These are phyloP conservation scores for Coilia nasus DNA, from an alignment of 2,797 vertebrate species.

Conservation along the genomic window DNA sequence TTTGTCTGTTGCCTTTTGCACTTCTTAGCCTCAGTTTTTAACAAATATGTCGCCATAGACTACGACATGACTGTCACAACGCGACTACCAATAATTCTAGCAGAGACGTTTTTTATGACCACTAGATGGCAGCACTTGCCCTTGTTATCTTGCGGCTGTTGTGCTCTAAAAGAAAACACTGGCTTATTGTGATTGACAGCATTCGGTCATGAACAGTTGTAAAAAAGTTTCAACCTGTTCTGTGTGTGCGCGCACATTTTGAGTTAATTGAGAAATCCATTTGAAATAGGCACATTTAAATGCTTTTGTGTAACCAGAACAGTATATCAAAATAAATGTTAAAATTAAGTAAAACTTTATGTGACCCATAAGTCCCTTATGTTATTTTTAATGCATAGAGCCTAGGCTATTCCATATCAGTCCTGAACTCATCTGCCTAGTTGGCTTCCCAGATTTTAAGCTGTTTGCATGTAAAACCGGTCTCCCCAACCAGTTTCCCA, in stretches of 20 bases:
- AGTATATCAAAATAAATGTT: neutral
- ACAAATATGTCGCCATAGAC: no score
- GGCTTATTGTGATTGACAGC: neutral
- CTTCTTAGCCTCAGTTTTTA: no score
- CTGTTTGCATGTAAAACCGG: neutral
- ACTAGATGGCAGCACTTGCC: constrained; percentile 15
- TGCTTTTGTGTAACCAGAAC: neutral
- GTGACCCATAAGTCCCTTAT: neutral
- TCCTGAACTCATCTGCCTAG: neutral
- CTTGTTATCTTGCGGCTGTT: neutral
- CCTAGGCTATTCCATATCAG: neutral
- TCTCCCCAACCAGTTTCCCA: neutral
- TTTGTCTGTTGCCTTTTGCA: no score
- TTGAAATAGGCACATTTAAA: neutral
- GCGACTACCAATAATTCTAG: no score
- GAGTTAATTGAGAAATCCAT: neutral
- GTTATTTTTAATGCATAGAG: neutral
- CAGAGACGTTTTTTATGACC: neutral
- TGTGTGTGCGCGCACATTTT: neutral
- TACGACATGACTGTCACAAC: no score
- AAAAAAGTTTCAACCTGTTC: neutral
- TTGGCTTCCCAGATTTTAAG: neutral
- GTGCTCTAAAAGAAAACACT: neutral
- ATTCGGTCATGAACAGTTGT: neutral
- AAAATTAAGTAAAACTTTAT: neutral